Evolutionary conservation across 2,797 vertebrate species (phyloP), one percentile per base, ranked within the genome.

Genomic region (Peromyscus nudipes): DNA sequence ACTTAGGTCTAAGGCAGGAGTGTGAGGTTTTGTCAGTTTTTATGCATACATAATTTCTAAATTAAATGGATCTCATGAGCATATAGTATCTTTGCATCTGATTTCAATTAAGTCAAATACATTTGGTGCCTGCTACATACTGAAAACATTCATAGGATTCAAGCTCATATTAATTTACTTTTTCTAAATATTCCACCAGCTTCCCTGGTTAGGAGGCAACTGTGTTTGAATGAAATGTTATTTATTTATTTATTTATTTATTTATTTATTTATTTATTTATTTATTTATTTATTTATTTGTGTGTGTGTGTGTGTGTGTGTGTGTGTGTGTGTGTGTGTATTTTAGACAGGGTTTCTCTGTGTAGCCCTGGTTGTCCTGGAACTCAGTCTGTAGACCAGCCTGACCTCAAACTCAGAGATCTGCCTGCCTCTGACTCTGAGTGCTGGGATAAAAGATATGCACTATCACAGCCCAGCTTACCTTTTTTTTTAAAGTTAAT

Each of bases 1-100:
- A 89, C 29, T 91, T 83, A 83, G 37, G 55, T 96, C 94, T 89
- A 89, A 83, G 49, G 86, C 40, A 82, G 96, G 87, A 94, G 29
- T 4, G 64, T 40, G 64, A 86, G 55, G 91, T 76, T 94, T 90
- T 83, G 69, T 77, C 89, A 91, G 19, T 85, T 64, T 34, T 52
- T 71, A 34, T 76, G 27, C 67, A 52, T 62, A 86, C 43, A 79
- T 85, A 46, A 91, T 89, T 75, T 55, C 40, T 92, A 87, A 87
- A 69, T 88, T 64, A 88, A 86, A 71, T 76, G 37, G 16, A 52
- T 97, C 43, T 90, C 60, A 67, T 77, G 67, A 65, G 23, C 21
- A 11, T 43, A n/a, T 46, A 43, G 1, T 76, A 29, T 12, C 65
- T 96, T 83, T 89, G 69, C 46, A 87, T 80, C 31, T 96, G 46